A percentile compares a stretch with the other conserved stretches of the same genome.
These are phyloP conservation scores for Myotis pilosus DNA, from an alignment of 2,797 vertebrate genomes.

Conservation along the genomic window DNA sequence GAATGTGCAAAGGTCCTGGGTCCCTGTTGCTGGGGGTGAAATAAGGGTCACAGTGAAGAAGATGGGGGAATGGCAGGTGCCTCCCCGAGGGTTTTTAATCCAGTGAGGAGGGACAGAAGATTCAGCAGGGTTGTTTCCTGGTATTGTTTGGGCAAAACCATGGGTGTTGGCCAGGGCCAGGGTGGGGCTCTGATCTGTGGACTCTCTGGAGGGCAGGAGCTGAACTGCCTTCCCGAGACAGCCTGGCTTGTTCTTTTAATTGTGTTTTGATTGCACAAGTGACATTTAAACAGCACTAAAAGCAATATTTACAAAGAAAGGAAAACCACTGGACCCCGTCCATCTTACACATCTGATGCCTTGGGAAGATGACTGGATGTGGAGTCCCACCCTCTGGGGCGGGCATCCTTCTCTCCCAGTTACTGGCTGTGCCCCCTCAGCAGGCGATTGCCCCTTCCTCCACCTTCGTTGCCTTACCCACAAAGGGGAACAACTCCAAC, in stretches of 20 bases:
- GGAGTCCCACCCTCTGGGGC: background rate
- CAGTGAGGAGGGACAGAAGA: background rate
- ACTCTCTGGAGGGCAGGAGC: background rate
- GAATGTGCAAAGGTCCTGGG: background rate
- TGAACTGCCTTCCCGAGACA: background rate
- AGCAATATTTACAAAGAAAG: slow-evolving; percentile 55
- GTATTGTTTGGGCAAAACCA: background rate
- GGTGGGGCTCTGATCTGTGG: background rate
- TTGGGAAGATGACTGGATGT: background rate
- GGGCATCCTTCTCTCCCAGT: background rate
- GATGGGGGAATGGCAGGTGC: background rate
- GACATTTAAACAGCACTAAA: slow-evolving; percentile 46
- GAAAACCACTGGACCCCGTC: slow-evolving; percentile 4
- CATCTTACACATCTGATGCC: background rate
- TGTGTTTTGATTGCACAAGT: slow-evolving; percentile 43
- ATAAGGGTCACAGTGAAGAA: background rate
- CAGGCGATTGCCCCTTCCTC: background rate
- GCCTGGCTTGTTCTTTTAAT: slow-evolving; percentile 30
- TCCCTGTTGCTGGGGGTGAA: background rate
- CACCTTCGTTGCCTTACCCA: background rate
- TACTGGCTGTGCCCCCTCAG: background rate
- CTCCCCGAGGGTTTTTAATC: background rate
- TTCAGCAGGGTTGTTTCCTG: background rate
- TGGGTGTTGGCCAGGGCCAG: background rate
- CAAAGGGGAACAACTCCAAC: background rate